Evolutionary conservation across 2,113 vertebrate genomes (phyloP), one percentile per base, ranked within the genome.

Genomic region (Microcebus murinus): DNA sequence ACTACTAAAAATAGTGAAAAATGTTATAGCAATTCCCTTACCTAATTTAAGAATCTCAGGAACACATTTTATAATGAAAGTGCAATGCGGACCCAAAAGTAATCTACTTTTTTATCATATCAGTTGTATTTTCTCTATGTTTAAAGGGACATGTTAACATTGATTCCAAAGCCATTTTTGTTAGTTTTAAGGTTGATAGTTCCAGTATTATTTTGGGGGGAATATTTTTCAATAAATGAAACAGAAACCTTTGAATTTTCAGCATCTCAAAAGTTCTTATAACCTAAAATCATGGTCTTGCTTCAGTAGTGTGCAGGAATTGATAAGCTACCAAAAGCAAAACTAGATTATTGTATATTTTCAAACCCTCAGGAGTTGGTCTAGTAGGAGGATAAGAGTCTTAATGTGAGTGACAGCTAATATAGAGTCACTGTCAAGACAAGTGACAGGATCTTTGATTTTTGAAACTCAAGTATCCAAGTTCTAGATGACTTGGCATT

Each of bases 371-470:
- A 67, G 18, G 36, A 86, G 20, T 67, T 93, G 45, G 5, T 65
- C 45, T 74, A 63, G 27, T 8, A 91, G 17, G 4, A 94, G 10
- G 45, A 76, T 31, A 59, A 82, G 92, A 55, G 55, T 63, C 71
- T 70, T 57, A 50, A 70, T 48, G 2, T 39, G 34, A 92, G 23
- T 74, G 74, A 82, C 20, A 97, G 17, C 23, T 84, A 92, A 84
- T 70, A 80, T 0, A 74, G n/a, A 55, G 50, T 52, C 52, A 92
- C 45, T 6, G 6, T 74, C 77, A 91, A 96, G 83, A 71, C 31
- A 96, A 93, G 18, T 67, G 63, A 52, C 14, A 91, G n/a, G 14
- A 36, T 17, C 48, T 93, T 95, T 74, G 73, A 77, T 81, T 85
- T 95, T 68, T 39, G 11, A 91, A 95, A 93, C 9, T 74, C 3